Percentiles rank a stretch among this genome's conserved stretches.
Conservation (phyloP, 2,797 vertebrate species). For the Sebastes baramenuke region DNA sequence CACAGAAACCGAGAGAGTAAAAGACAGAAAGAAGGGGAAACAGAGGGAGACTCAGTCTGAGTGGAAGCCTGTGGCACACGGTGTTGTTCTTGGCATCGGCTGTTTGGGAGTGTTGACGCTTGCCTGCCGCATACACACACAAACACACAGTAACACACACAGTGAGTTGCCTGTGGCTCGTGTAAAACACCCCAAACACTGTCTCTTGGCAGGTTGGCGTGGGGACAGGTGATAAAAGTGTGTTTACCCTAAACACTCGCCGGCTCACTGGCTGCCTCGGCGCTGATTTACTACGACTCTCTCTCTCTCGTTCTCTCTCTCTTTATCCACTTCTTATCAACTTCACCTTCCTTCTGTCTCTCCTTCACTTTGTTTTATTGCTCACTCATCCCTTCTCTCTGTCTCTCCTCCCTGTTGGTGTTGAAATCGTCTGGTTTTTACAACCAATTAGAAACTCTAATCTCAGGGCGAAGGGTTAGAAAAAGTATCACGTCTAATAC, state of each 20-base stretch:
- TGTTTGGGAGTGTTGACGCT: slow-evolving; percentile 55
- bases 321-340: slow-evolving; percentile 22
- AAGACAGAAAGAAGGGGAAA: background rate
- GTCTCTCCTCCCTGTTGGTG: background rate
- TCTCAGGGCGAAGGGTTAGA: background rate
- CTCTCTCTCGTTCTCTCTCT: background rate
- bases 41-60: background rate
- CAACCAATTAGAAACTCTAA: background rate
- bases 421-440: background rate
- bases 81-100: slow-evolving; percentile 60
- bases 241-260: slow-evolving; percentile 65
- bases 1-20: slow-evolving; percentile 5
- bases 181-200: slow-evolving; percentile 59
- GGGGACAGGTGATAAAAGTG: slow-evolving; percentile 65
- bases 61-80: slow-evolving; percentile 24
- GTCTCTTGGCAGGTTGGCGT: slow-evolving; percentile 59
- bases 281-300: slow-evolving; percentile 47
- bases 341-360: background rate
- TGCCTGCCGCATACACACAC: slow-evolving; percentile 34
- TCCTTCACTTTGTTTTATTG: slow-evolving; percentile 3
- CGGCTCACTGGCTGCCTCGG: slow-evolving; percentile 12
- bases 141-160: slow-evolving; percentile 18
- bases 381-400: background rate
- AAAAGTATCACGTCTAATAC: background rate
- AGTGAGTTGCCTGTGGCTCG: slow-evolving; percentile 53